Base-by-base conservation (phyloP, 2,888 invertebrate species). In the Apamea anceps region DNA sequence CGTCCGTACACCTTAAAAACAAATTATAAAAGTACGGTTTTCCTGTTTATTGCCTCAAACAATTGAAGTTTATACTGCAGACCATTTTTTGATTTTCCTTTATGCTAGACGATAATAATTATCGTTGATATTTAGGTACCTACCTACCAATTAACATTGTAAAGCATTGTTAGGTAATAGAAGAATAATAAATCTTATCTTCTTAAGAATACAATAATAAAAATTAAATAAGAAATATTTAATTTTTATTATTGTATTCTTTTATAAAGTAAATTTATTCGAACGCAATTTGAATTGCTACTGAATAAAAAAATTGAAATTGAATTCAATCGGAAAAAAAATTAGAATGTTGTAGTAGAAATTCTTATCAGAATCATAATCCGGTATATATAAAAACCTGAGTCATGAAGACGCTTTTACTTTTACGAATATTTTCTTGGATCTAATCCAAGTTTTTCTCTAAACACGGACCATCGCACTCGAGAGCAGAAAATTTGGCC, bases 381-480 rank as follows among this genome's bases (percentile, higher is more conserved):
- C 12, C 25, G 12, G 21, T 45, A 25, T 25, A 67, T 32, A 7
- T 18, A 18, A 60, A 66, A 37, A 60, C n/a, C 21, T 72, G 75
- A 75, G 6, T 80, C 75, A 75, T 72, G 25, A 45, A 67, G 13
- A 63, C 42, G 18, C 21, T 67, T 84, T 75, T 80, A 83, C 8
- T 67, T 72, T 57, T 63, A 63, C 57, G 48, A 57, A 42, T 32
- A 42, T 45, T 63, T 48, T 75, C n/a, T 85, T 83, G 83, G 83
- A 85, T 32, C 25, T 15, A 7, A 6, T 72, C 81, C 85, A 83
- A 85, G 32, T 68, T 60, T 76, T 72, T 72, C 0, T 77, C 42
- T 82, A 83, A 82, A 72, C 32, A 68, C 48, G 54, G 71, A 74
- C 48, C 80, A 72, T 51, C 28, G 48, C 54, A 80, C 60, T 63